Evolutionary conservation across 2,888 invertebrate genomes (phyloP), one percentile per base, ranked within the genome.

Genomic region (Phymatocera aterrima): DNA sequence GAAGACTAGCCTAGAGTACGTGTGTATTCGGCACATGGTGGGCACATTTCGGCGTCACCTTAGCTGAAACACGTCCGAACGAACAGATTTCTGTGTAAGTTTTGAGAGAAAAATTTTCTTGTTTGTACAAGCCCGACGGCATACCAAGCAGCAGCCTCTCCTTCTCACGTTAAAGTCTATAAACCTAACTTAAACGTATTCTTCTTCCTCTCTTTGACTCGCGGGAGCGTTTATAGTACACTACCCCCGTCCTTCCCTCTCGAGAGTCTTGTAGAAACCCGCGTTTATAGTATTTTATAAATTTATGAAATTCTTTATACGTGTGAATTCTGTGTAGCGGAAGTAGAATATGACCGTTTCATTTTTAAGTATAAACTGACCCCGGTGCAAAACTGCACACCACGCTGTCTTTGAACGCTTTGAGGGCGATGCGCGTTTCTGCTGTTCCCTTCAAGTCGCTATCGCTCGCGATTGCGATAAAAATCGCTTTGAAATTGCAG

Each of bases 41-140:
- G 31, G 28, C 72, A 72, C 51, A 46, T 72, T 72, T 54, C 18
- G 18, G n/a, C 72, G 12, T 46, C 43, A 68, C 68, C 46, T 68
- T n/a, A 43, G 46, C 18, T 15, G 28, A 28, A 46, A 68, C 75
- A 75, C 75, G 75, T 75, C n/a, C 57, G 57, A 57, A 75, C 10
- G 40, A 31, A 75, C 37, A 37, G 40, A 75, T 75, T 75, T 75
- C 57, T n/a, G n/a, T 37, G 6, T 75, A 60, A 75, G 75, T 75
- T 75, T 60, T 28, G 54, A 28, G 43, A 12, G 37, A 37, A 43
- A 83, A 83, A 83, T 85, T 82, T 82, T 80, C 77, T 77, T 86
- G 85, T 86, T 86, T 86, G 83, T 82, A 57, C 81, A 78, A 80
- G 81, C 81, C 81, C 81, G 80, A 78, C 82, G 70, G 84, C 83